These are phyloP conservation scores for Hyposoter didymator DNA, from an alignment of 2,888 invertebrate genomes.

Conservation along the genomic window DNA sequence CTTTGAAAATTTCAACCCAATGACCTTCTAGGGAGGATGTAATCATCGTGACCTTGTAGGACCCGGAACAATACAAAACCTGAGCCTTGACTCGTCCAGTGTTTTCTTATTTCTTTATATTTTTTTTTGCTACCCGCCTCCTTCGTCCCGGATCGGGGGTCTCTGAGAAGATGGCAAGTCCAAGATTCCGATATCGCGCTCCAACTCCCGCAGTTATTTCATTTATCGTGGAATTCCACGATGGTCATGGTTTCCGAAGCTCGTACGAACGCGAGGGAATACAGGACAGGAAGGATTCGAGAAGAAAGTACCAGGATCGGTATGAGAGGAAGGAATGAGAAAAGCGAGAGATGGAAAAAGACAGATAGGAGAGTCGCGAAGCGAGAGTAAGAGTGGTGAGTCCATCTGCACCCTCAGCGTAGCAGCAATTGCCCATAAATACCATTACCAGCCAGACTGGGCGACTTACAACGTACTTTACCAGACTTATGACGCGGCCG, in stretches of 20 bases:
- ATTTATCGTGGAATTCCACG: constrained; percentile 76
- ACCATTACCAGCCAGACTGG: constrained; percentile 79
- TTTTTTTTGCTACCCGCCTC: constrained; percentile 37
- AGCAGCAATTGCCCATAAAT: constrained; percentile 80
- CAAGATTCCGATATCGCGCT: constrained; percentile 53
- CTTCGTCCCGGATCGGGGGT: constrained; percentile 29
- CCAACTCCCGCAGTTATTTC: constrained; percentile 67
- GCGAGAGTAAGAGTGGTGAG: constrained; percentile 48
- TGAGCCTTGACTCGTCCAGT: not conserved
- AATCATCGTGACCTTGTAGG: not conserved
- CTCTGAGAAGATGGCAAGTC: constrained; percentile 47
- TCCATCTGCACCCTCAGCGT: constrained; percentile 67
- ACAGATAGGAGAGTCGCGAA: constrained; percentile 27
- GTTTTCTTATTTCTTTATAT: constrained; percentile 37
- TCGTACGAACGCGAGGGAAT: constrained; percentile 1
- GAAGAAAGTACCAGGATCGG: constrained; percentile 34
- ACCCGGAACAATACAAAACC: constrained; percentile 15
- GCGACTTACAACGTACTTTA: constrained; percentile 81
- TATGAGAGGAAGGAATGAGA: constrained; percentile 39
- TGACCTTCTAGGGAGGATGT: not conserved
- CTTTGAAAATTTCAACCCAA: not conserved
- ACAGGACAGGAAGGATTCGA: not conserved
- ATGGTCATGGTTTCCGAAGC: constrained; percentile 63
- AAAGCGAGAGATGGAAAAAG: constrained; percentile 38
- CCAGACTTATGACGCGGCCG: constrained; percentile 80